phyloP scores from a whole-genome alignment of 2,888 invertebrate species.

The Clunio marinus region DNA sequence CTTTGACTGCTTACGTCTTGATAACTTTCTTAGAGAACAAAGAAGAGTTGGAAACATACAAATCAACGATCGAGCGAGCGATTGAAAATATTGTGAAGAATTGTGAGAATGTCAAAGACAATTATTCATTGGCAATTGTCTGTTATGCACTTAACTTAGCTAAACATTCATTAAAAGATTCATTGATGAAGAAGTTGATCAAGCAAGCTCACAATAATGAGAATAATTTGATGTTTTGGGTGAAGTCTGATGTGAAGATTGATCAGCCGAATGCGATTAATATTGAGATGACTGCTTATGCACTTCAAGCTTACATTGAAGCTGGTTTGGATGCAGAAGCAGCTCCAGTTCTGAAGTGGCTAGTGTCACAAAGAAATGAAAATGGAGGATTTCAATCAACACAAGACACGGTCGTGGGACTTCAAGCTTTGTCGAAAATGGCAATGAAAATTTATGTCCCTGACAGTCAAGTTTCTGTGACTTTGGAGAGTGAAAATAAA shows the following conservation, averaged over 20 bases:
- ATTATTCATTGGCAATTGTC: conserved; percentile 56
- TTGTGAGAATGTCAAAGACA: conserved; percentile 47
- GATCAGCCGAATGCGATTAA: conserved; percentile 60
- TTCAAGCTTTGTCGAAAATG: conserved; percentile 66
- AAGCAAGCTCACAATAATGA: neutral
- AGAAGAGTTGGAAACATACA: conserved; percentile 49
- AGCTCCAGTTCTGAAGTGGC: conserved; percentile 65
- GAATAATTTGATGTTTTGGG: neutral
- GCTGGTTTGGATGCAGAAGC: conserved; percentile 46
- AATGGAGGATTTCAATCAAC: conserved; percentile 72
- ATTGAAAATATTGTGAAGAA: conserved; percentile 52
- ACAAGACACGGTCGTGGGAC: conserved; percentile 72
- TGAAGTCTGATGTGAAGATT: conserved; percentile 40
- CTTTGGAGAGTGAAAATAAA: conserved; percentile 54
- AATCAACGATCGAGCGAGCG: conserved; percentile 64
- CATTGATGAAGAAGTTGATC: neutral
- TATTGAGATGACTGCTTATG: conserved; percentile 86
- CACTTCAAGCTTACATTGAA: conserved; percentile 65
- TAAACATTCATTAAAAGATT: conserved; percentile 62
- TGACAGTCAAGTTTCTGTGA: conserved; percentile 53
- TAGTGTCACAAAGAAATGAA: conserved; percentile 62
- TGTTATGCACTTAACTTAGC: conserved; percentile 69
- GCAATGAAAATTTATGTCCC: conserved; percentile 56
- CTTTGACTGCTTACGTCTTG: conserved; percentile 66
- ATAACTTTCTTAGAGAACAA: conserved; percentile 62